Evolutionary conservation across 2,113 vertebrate species (phyloP), one percentile per base, ranked within the genome.

Genomic region (Probosciger aterrimus): DNA sequence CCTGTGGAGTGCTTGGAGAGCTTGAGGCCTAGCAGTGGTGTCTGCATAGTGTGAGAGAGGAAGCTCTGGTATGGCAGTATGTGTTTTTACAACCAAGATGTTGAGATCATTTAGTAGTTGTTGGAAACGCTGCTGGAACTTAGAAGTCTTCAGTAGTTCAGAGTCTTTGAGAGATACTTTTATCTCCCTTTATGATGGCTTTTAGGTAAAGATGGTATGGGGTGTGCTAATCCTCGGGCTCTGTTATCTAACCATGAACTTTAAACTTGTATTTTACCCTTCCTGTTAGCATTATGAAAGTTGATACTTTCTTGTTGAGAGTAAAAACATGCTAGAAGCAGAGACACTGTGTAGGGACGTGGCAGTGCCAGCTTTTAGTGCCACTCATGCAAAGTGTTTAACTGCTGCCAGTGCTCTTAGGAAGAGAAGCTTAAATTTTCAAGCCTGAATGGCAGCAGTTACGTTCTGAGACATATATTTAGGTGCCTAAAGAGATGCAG

Each of bases 291-390:
- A 9, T 60, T 59, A 6, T 44, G 33, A 62, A 79, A 75, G 30
- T 44, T n/a, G 14, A n/a, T 30, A 1, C 50, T 83, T 17, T 7
- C 16, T 47, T 70, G 4, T 14, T 30, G 47, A 44, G 65, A 47
- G 14, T 35, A 11, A 31, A 62, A 59, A 22, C 3, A 7, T 1
- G 4, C 6, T 31, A 18, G 74, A 25, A 23, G 12, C 25, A 19
- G 64, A 43, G 31, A 28, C 11, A 19, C 27, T 1, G 0, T 3
- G 10, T 6, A 50, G 46, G 50, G 37, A 41, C 0, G 2, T 15
- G 57, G 41, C 71, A 64, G 37, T 7, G 49, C 62, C 33, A 4
- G 4, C 63, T 76, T n/a, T 62, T 25, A 3, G n/a, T 69, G 6
- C 65, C 55, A 31, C 55, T 77, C 24, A 2, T 41, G 18, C n/a